Conservation (phyloP, 2,113 vertebrate species). For the Crotophaga sulcirostris region DNA sequence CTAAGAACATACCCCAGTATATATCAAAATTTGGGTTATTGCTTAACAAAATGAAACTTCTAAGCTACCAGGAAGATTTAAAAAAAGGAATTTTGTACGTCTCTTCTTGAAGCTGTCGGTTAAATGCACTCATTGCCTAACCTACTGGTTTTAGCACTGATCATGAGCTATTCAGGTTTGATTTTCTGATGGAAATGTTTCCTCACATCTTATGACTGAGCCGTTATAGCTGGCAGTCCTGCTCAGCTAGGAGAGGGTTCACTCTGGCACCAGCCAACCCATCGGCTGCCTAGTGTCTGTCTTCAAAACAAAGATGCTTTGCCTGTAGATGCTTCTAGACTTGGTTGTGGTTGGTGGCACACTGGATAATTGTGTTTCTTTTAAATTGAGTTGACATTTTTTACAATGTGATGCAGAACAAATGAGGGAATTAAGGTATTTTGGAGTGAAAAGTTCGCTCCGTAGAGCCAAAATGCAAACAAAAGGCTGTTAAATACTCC, state of each 20-base stretch:
- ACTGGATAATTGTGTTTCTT: no score
- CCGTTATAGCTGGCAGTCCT: background rate
- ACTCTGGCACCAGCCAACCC: background rate
- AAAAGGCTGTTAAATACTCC: background rate
- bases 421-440: background rate
- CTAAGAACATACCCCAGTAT: background rate
- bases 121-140: background rate
- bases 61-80: background rate
- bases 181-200: background rate
- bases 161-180: background rate
- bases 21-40: background rate
- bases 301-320: background rate
- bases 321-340: background rate
- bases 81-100: background rate
- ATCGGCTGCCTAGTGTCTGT: background rate
- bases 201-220: background rate
- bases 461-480: background rate
- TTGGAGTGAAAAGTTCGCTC: background rate
- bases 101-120: background rate
- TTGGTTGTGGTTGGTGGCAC: background rate
- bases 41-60: background rate
- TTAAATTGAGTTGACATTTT: no score
- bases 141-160: background rate
- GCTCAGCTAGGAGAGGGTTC: background rate
- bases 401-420: no score